Percentiles rank a stretch among this genome's conserved stretches.
phyloP scores from a whole-genome alignment of 2,113 vertebrate genomes.

The Calonectris borealis region DNA sequence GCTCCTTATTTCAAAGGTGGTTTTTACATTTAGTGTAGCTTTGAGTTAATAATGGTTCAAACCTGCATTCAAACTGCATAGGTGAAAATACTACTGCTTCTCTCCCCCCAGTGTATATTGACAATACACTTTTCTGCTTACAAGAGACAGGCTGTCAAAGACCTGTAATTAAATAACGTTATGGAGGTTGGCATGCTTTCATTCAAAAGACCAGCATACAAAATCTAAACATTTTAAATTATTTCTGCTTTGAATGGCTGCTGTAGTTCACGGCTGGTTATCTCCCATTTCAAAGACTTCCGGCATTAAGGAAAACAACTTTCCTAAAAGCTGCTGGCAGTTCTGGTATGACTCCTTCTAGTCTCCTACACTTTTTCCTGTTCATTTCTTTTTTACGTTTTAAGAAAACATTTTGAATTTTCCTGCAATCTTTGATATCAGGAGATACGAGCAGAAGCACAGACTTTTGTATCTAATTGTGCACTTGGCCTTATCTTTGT shows the following conservation, averaged over 20 bases:
- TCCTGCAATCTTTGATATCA: conserved; percentile 39
- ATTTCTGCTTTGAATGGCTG: conserved; percentile 9
- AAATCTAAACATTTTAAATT: background rate
- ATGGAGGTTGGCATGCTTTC: background rate
- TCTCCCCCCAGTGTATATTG: background rate
- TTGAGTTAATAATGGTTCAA: background rate
- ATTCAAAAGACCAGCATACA: background rate
- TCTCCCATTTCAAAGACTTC: conserved; percentile 29
- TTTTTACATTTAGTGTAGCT: background rate
- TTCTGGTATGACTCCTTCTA: background rate
- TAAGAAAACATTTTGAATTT: conserved; percentile 43
- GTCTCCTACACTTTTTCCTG: conserved; percentile 31
- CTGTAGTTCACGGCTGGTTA: background rate
- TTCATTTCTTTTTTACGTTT: background rate
- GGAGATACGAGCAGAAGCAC: conserved; percentile 27
- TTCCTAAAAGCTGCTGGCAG: conserved; percentile 1
- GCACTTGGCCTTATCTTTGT: background rate
- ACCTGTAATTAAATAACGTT: background rate
- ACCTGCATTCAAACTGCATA: background rate
- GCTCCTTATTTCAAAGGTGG: background rate
- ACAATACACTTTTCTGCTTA: background rate
- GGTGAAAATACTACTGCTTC: background rate
- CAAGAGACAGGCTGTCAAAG: background rate
- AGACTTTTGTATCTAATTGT: background rate
- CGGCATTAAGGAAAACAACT: background rate